Percentiles rank a stretch among this genome's conserved stretches.
These are phyloP conservation scores for Dryocosmus kuriphilus DNA, from an alignment of 2,888 invertebrate species.

Conservation along the genomic window DNA sequence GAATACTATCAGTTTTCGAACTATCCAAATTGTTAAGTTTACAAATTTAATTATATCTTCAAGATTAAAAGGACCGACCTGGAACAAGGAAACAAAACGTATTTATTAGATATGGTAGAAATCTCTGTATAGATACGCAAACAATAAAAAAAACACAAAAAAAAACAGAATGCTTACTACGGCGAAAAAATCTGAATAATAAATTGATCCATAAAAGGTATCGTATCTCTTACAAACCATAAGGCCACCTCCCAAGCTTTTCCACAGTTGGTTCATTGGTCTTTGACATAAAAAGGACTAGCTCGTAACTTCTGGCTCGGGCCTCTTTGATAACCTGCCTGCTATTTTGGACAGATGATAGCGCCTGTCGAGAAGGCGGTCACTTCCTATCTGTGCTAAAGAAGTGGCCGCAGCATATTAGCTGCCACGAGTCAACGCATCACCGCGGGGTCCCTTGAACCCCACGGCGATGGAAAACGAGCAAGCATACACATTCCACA, in stretches of 20 bases:
- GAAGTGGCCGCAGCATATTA: conserved; percentile 36
- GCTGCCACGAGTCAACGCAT: conserved; percentile 38
- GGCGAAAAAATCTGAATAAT: background rate
- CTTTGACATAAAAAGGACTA: conserved; percentile 23
- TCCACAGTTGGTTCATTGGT: conserved; percentile 25
- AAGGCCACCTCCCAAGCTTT: background rate
- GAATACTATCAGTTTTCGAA: too few species aligned
- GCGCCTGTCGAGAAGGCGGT: conserved; percentile 35
- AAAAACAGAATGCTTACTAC: background rate
- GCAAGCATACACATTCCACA: conserved; percentile 10
- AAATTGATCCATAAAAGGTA: background rate
- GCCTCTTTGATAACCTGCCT: conserved; percentile 34
- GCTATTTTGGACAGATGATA: conserved; percentile 35
- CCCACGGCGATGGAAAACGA: conserved; percentile 38
- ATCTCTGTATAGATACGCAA: background rate
- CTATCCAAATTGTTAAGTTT: too few species aligned
- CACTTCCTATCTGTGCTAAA: conserved; percentile 38
- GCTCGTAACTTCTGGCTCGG: conserved; percentile 23
- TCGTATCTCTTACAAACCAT: background rate
- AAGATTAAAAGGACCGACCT: background rate
- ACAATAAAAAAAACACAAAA: background rate
- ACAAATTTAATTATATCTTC: too few species aligned
- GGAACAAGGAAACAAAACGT: conserved; percentile 7
- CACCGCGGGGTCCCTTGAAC: conserved; percentile 30
- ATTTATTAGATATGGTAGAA: background rate